Percentiles rank a stretch among this genome's conserved stretches.
Evolutionary conservation across 2,888 invertebrate genomes (phyloP).

Genomic region (Pseudanteris insignis): DNA sequence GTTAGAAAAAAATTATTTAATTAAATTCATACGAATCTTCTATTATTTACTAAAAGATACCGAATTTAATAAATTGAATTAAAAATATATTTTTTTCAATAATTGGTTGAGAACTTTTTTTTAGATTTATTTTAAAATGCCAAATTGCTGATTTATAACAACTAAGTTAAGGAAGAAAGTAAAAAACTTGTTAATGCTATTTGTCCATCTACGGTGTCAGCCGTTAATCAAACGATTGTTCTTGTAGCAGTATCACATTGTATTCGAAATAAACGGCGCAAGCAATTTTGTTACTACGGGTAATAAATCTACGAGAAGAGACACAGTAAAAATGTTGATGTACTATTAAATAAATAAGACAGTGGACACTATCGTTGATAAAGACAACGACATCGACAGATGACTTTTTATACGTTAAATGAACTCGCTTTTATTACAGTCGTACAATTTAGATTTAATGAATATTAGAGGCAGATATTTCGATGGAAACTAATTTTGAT

Average conservation of each 20-base stretch:
- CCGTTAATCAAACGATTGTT: conserved; percentile 35
- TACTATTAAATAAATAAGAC: conserved; percentile 30
- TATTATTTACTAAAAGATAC: too few relatives aligned
- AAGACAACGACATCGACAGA: too few relatives aligned
- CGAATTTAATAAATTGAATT: too few relatives aligned
- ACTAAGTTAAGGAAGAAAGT: too few relatives aligned
- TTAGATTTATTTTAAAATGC: too few relatives aligned
- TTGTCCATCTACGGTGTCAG: conserved; percentile 28
- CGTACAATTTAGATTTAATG: conserved; percentile 46
- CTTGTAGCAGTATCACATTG: conserved; percentile 21
- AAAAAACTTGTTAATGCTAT: conserved; percentile 10
- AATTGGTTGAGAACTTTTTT: too few relatives aligned
- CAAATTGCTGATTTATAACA: too few relatives aligned
- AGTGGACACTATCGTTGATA: conserved; percentile 11
- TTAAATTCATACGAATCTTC: too few relatives aligned
- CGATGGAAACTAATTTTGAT: conserved; percentile 30
- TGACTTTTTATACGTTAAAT: conserved; percentile 36
- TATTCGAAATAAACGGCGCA: conserved; percentile 21
- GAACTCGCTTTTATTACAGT: conserved; percentile 47
- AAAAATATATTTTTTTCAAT: too few relatives aligned
- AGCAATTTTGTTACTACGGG: conserved; percentile 16
- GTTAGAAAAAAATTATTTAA: too few relatives aligned
- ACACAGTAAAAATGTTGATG: conserved; percentile 39
- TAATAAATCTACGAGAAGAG: conserved; percentile 30
- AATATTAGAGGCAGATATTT: conserved; percentile 45